Evolutionary conservation across 2,113 vertebrate species (phyloP).

Genomic region (Felis catus): F.catus_Fca126_mat1.0 CM031414.1:133187501-133188000

Average conservation of each 20-base stretch:
- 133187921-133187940: conserved; percentile 3
- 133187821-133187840: background rate
- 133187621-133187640: conserved; percentile 84
- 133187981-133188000: background rate
- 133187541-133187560: conserved; percentile 83
- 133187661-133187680: conserved; percentile 86
- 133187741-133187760: conserved; percentile 73
- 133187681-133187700: conserved; percentile 73
- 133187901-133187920: conserved; percentile 31
- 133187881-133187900: background rate
- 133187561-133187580: conserved; percentile 85
- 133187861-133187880: conserved; percentile 39
- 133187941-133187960: background rate
- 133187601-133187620: conserved; percentile 91
- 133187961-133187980: background rate
- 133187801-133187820: background rate
- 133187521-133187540: conserved; percentile 85
- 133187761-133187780: conserved; percentile 57
- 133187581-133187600: conserved; percentile 88
- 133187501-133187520: conserved; percentile 74
- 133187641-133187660: conserved; percentile 87
- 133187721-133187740: conserved; percentile 81
- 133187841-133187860: background rate
- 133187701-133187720: conserved; percentile 60
- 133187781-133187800: conserved; percentile 74